Percentiles rank a stretch among this genome's conserved stretches.
These are phyloP conservation scores for Rhynchophorus ferrugineus DNA, from an alignment of 1,140 invertebrate species.

Conservation along the genomic window DNA sequence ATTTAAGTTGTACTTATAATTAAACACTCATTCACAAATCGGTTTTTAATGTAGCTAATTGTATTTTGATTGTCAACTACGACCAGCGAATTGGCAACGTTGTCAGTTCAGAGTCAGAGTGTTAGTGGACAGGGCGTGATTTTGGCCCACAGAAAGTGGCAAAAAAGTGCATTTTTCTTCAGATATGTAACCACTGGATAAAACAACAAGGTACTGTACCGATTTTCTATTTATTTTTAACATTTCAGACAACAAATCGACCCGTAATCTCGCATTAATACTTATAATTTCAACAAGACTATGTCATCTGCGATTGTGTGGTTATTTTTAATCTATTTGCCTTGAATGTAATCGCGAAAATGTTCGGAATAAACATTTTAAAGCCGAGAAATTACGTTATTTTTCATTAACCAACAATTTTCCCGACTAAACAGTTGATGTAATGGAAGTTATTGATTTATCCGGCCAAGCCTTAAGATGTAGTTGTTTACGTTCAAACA, in stretches of 20 bases:
- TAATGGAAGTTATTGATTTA: too few relatives aligned
- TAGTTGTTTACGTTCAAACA: too few relatives aligned
- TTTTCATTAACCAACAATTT: too few relatives aligned
- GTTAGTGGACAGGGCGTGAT: background rate
- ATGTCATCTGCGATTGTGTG: background rate
- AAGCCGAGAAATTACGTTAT: too few relatives aligned
- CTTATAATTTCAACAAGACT: background rate
- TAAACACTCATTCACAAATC: too few relatives aligned
- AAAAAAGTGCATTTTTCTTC: background rate
- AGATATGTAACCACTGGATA: background rate
- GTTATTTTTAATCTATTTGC: background rate
- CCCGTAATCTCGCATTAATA: background rate
- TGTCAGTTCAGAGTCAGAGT: background rate
- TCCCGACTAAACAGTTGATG: too few relatives aligned
- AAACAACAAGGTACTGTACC: background rate
- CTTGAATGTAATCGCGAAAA: too few relatives aligned
- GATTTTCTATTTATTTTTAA: background rate
- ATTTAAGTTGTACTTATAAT: too few relatives aligned
- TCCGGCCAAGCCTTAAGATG: too few relatives aligned
- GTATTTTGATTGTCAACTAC: too few relatives aligned
- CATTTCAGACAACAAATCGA: background rate
- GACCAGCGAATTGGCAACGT: background rate
- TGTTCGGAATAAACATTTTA: too few relatives aligned
- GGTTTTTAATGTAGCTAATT: too few relatives aligned
- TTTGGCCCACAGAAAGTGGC: background rate